Evolutionary conservation across 92 coral and sea anemone species (phyloP).

Genomic region (Metridium senile): DNA sequence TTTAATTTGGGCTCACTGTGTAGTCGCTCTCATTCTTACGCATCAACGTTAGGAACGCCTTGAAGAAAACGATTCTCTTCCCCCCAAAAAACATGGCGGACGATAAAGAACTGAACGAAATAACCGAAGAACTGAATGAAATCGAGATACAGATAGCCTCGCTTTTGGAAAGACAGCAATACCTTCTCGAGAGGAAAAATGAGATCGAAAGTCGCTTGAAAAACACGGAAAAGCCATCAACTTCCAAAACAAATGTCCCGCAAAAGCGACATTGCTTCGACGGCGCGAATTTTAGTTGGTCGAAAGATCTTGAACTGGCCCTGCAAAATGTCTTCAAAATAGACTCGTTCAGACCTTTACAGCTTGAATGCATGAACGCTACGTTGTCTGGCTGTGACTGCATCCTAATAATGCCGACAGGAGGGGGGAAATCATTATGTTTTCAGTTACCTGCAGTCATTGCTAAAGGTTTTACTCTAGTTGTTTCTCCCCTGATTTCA

Average conservation of each 20-base stretch:
- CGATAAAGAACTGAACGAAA: constrained; percentile 64
- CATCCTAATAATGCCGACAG: constrained; percentile 94
- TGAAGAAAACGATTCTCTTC: background rate
- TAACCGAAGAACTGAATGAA: constrained; percentile 69
- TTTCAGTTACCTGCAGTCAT: constrained; percentile 91
- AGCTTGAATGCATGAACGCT: constrained; percentile 86
- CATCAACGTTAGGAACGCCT: constrained; percentile 25
- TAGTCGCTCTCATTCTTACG: background rate
- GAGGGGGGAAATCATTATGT: constrained; percentile 94
- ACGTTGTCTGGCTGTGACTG: constrained; percentile 95
- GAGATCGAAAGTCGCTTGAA: constrained; percentile 36
- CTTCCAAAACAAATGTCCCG: background rate
- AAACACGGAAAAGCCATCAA: constrained; percentile 2
- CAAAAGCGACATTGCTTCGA: constrained; percentile 50
- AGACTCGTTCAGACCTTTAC: constrained; percentile 74
- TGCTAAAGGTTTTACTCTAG: constrained; percentile 85
- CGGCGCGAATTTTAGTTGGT: constrained; percentile 67
- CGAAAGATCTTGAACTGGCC: constrained; percentile 62
- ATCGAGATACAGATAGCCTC: constrained; percentile 68
- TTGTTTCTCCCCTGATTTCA: constrained; percentile 90
- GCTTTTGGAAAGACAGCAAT: constrained; percentile 76
- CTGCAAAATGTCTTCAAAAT: constrained; percentile 64
- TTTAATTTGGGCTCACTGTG: constrained; percentile 20
- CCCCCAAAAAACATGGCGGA: constrained; percentile 42
- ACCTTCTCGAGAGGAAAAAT: constrained; percentile 59